Conservation (phyloP, 2,888 invertebrate genomes). For the Sarcophaga caerulescens region DNA sequence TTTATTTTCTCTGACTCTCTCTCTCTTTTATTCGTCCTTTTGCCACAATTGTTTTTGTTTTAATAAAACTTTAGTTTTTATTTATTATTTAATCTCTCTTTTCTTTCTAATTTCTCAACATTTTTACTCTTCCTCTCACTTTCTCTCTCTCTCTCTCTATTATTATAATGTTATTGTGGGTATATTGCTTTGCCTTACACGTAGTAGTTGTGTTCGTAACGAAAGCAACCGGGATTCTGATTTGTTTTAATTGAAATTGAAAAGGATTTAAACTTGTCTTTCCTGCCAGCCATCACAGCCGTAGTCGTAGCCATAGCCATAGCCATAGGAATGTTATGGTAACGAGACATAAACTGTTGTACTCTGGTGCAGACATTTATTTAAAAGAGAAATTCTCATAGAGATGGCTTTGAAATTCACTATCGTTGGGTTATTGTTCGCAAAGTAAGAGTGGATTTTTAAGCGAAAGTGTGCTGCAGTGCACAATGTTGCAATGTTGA, state of each 20-base stretch:
- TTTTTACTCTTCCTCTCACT: slow-evolving; percentile 66
- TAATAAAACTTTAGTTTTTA: background rate
- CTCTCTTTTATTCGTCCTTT: background rate
- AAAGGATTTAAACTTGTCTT: slow-evolving; percentile 54
- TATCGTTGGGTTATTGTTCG: background rate
- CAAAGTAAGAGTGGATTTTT: background rate
- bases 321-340: slow-evolving; percentile 56
- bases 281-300: background rate
- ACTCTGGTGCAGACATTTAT: slow-evolving; percentile 38
- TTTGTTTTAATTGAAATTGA: slow-evolving; percentile 69
- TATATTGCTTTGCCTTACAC: slow-evolving; percentile 54
- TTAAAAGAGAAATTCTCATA: slow-evolving; percentile 33
- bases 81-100: slow-evolving; percentile 32
- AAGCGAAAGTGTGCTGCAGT: slow-evolving; percentile 28
- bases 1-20: background rate
- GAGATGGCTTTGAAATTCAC: background rate
- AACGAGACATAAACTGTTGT: slow-evolving; percentile 39
- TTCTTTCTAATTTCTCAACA: slow-evolving; percentile 8
- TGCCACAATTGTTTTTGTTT: slow-evolving; percentile 21
- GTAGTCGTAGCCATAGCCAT: background rate
- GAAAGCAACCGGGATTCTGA: slow-evolving; percentile 76
- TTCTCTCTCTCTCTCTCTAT: background rate
- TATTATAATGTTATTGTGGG: too few species aligned
- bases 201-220: slow-evolving; percentile 74
- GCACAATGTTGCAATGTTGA: background rate